Base-by-base conservation (phyloP, 92 coral and sea anemone genomes). In the Ricordea florida region DNA sequence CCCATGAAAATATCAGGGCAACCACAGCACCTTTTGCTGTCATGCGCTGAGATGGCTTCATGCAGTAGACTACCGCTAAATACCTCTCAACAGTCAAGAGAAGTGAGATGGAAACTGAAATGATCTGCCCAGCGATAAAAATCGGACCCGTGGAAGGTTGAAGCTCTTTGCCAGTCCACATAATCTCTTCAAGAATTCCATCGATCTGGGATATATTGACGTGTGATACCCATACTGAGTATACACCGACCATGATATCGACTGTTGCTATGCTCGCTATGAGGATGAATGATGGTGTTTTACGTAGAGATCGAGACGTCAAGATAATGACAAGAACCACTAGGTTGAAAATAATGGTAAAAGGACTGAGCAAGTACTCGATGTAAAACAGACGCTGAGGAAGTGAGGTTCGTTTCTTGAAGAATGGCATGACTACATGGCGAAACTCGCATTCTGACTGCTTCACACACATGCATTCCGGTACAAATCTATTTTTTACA, bases 71-170 rank as follows among this genome's bases (percentile, higher is more conserved):
- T 2, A 89, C 80, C 0, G 72, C 87, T n/a, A 89, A 53, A 41
- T 84, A 89, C 48, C 90, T 87, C 49, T 89, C 94, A 23, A 84
- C 57, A 5, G 94, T 89, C 4, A 89, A 57, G 15, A 89, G 55
- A 20, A 78, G 69, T 15, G 90, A 36, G 28, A 89, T 89, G 2
- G 69, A 72, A 4, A 80, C 90, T 4, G 94, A 84, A 31, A 85
- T 80, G 49, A 85, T 51, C 43, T 85, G 94, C 3, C 82, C 94
- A 28, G 94, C 79, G 40, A 89, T 75, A 40, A 89, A 89, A 43
- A 89, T 75, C 15, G 94, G 94, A 1, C 94, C 94, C 1, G 90
- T 89, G 0, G 87, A 60, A 15, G 94, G 94, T n/a, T 83, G 85
- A 20, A 89, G 38, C 47, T 89, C 75, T 32, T 74, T 82, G 1